Evolutionary conservation across 2,113 vertebrate species (phyloP).

Genomic region (Cisticola juncidis): DNA sequence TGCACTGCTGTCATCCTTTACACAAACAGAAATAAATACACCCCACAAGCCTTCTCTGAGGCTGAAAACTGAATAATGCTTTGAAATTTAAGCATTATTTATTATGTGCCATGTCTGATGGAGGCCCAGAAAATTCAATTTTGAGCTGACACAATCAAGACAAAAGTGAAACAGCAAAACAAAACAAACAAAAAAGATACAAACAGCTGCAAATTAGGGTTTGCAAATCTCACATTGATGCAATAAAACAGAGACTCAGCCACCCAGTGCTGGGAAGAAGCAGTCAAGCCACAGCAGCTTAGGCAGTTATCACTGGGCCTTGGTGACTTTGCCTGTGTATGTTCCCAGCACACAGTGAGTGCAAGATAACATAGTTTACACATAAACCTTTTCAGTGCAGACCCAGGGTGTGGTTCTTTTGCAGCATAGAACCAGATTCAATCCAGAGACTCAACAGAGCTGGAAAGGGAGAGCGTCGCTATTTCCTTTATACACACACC

Average conservation of each 20-base stretch:
- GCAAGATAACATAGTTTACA: not conserved
- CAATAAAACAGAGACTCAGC: not conserved
- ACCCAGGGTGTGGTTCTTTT: not conserved
- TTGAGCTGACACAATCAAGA: not conserved
- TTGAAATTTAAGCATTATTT: slow-evolving; percentile 1
- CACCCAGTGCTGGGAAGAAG: not conserved
- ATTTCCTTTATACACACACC: not conserved
- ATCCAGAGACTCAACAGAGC: not conserved
- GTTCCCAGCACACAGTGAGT: not conserved
- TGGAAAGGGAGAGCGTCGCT: not conserved
- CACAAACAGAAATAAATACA: not conserved
- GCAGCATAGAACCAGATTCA: not conserved
- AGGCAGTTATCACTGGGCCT: not conserved
- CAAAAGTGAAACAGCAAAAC: not conserved
- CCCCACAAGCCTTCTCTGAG: not conserved
- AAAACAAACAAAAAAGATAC: not conserved
- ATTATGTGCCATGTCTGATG: not conserved
- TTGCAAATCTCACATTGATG: not conserved
- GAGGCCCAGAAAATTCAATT: not conserved
- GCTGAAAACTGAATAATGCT: not conserved
- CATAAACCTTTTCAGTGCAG: not conserved
- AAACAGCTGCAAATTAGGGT: not conserved
- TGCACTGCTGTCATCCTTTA: not conserved
- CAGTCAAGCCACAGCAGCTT: not conserved
- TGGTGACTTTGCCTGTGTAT: not conserved